Percentiles rank a stretch among this genome's conserved stretches.
Conservation (phyloP, 1,140 invertebrate species). For the Nymphalis io region DNA sequence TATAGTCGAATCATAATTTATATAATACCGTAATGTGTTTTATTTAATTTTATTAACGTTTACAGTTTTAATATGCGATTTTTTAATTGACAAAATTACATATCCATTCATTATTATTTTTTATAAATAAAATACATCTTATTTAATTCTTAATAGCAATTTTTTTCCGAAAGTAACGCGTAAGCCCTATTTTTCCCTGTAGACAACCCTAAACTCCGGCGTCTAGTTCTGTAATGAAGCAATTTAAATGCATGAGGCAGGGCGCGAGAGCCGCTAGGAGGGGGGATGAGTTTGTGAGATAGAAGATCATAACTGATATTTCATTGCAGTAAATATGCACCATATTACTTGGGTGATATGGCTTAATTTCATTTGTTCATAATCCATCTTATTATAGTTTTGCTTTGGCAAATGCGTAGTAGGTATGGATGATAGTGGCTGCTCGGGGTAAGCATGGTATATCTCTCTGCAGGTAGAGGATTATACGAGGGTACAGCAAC, state of each 20-base stretch:
- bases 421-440: constrained; percentile 78
- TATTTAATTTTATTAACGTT: too few relatives aligned
- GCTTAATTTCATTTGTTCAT: constrained; percentile 29
- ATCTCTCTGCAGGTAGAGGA: constrained; percentile 78
- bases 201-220: constrained; percentile 69
- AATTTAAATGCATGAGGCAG: constrained; percentile 82
- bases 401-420: constrained; percentile 41
- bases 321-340: constrained; percentile 17
- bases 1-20: too few relatives aligned
- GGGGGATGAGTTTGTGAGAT: constrained; percentile 48
- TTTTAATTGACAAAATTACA: too few relatives aligned
- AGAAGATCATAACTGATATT: constrained; percentile 43
- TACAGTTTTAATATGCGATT: too few relatives aligned
- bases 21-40: background rate
- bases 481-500: constrained; percentile 71
- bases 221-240: constrained; percentile 81
- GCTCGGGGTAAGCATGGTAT: constrained; percentile 74
- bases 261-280: constrained; percentile 72
- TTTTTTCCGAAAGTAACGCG: constrained; percentile 30
- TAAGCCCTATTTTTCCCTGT: constrained; percentile 59
- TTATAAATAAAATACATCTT: background rate
- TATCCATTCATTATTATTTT: too few relatives aligned
- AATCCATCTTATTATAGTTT: constrained; percentile 26
- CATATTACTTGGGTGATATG: constrained; percentile 23
- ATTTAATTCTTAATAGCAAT: background rate